Evolutionary conservation across 2,113 vertebrate genomes (phyloP), one percentile per base, ranked within the genome.

Genomic region (Acanthochromis polyacanthus): DNA sequence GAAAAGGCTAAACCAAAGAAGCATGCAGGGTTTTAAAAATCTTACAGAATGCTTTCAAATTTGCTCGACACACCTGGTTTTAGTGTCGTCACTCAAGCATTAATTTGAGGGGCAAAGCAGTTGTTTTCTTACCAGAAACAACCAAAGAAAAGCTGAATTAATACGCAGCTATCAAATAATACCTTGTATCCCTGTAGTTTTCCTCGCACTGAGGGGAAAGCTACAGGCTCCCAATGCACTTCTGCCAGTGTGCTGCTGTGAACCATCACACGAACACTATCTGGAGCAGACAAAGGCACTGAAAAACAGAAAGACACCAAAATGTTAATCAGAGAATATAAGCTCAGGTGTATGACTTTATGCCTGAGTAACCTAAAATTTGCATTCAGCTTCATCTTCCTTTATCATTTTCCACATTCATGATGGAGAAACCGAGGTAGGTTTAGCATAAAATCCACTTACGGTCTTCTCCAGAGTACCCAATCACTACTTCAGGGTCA

Each of bases 391-490:
- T 19, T n/a, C 48, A 9, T 51, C n/a, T 51, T n/a, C 19, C 48
- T 43, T 43, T 15, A 43, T 43, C 2, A 15, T 43, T 15, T 43
- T n/a, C 48, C 1, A n/a, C 17, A 51, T 48, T 48, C 17, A 48
- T 48, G 12, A 48, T 48, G 19, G 2, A 51, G 2, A 20, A 51
- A 51, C 17, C 19, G 8, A 5, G 8, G 20, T 9, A 51, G 9
- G 20, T 51, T 51, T 19, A 20, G 16, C 17, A 17, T 7, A 48
- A 5, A 68, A 43, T 69, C 19, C 3, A 96, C 97, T 99, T 93
- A 99, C 98, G 87, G 88, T 98, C 97, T 91, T 99, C 98, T 82
- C 97, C 97, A 15, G 98, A 99, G 91, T 96, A 95, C 65, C 97
- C 98, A 73, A 87, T 90, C 63, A 95, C 87, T 0, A 86, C 86